Conservation (phyloP, 2,797 vertebrate species). For the Danio kyathit region DNA sequence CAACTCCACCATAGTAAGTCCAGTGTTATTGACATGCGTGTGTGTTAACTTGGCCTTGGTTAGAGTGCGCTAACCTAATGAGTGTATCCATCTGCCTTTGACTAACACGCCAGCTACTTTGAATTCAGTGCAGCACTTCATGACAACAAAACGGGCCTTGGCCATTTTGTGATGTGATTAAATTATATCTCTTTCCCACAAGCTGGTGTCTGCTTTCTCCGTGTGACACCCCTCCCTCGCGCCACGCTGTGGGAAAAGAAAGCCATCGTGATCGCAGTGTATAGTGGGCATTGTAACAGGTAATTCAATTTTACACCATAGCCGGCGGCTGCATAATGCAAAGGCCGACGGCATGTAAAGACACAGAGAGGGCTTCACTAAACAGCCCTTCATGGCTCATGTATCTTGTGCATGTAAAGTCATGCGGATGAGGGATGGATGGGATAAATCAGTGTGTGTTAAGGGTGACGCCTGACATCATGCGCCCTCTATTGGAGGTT, state of each 20-base stretch:
- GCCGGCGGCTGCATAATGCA: conserved; percentile 71
- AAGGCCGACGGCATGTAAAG: conserved; percentile 56
- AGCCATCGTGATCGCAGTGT: conserved; percentile 69
- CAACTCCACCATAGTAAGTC: not conserved
- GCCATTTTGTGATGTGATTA: conserved; percentile 68
- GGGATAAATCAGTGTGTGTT: conserved; percentile 24
- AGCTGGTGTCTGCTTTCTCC: conserved; percentile 67
- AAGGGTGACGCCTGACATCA: conserved; percentile 29
- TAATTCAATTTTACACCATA: conserved; percentile 85
- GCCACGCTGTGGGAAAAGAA: conserved; percentile 77
- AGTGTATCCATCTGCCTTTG: conserved; percentile 52
- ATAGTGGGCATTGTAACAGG: conserved; percentile 75
- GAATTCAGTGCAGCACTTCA: conserved; percentile 62
- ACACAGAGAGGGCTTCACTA: conserved; percentile 63
- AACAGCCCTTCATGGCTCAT: conserved; percentile 76
- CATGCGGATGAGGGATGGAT: conserved; percentile 50
- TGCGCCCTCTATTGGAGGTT: conserved; percentile 54
- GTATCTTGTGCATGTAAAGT: conserved; percentile 77
- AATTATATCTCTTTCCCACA: conserved; percentile 71
- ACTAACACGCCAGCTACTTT: conserved; percentile 62
- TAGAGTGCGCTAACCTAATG: conserved; percentile 33
- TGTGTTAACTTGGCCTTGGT: conserved; percentile 43
- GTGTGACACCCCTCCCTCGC: conserved; percentile 63
- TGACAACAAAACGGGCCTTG: conserved; percentile 61
- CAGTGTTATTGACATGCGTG: not conserved